Evolutionary conservation across 2,113 vertebrate species (phyloP).

Genomic region (Brachyistius frenatus): DNA sequence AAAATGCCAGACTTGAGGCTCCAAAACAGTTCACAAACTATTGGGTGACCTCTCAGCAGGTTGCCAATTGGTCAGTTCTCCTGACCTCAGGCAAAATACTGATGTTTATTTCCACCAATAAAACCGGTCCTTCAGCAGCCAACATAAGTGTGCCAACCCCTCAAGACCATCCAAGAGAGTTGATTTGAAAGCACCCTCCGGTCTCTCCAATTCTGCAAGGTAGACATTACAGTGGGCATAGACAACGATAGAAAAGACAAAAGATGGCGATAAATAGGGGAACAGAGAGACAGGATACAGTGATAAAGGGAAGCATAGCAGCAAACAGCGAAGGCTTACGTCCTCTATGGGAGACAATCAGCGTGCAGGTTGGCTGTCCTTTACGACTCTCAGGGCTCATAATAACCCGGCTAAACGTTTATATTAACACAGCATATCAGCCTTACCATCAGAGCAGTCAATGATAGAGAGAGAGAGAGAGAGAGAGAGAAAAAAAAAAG

Average conservation of each 20-base stretch:
- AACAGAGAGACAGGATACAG: constrained; percentile 40
- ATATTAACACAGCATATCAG: constrained; percentile 87
- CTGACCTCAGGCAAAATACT: constrained; percentile 18
- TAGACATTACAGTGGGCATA: constrained; percentile 53
- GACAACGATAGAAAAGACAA: constrained; percentile 61
- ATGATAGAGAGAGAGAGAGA: constrained; percentile 82
- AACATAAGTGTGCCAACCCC: constrained; percentile 48
- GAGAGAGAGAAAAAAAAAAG: constrained; percentile 58
- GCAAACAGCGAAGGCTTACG: constrained; percentile 60
- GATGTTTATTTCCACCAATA: constrained; percentile 49
- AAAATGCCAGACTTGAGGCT: too few relatives aligned
- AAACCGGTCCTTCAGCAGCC: constrained; percentile 37
- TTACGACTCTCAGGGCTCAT: constrained; percentile 82
- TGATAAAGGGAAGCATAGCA: constrained; percentile 64
- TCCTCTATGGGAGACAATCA: constrained; percentile 77
- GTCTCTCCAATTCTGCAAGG: constrained; percentile 54
- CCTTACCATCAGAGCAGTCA: constrained; percentile 84
- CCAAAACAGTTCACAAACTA: too few relatives aligned
- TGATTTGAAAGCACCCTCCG: constrained; percentile 62
- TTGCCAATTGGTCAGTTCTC: background rate
- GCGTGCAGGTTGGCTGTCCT: constrained; percentile 75
- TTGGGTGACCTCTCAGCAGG: too few relatives aligned
- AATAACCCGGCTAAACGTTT: constrained; percentile 87
- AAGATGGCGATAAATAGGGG: constrained; percentile 64
- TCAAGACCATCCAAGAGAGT: constrained; percentile 53